Evolutionary conservation across 2,797 vertebrate species (phyloP).

Genomic region (Hozukius guyotensis): DNA sequence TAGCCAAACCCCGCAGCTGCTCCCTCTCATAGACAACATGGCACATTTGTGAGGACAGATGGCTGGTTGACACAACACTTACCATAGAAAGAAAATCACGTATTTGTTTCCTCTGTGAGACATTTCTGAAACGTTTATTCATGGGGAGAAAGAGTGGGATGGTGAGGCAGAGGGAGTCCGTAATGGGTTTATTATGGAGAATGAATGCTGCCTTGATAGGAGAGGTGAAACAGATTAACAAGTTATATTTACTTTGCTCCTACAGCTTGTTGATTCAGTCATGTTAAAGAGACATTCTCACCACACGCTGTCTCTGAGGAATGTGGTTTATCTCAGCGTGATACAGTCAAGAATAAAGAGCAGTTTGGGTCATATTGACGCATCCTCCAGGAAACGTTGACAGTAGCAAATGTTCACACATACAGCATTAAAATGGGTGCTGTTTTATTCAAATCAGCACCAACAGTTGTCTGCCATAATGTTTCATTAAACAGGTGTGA

Average conservation of each 20-base stretch:
- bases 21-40: constrained; percentile 17
- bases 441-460: neutral
- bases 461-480: neutral
- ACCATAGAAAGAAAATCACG: constrained; percentile 20
- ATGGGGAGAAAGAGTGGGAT: neutral
- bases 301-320: constrained; percentile 5
- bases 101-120: constrained; percentile 8
- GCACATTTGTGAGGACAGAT: constrained; percentile 39
- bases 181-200: constrained; percentile 45
- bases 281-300: constrained; percentile 1
- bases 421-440: neutral
- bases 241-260: constrained; percentile 31
- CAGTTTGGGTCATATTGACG: neutral
- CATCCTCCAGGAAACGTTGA: constrained; percentile 12
- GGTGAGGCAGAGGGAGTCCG: neutral
- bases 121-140: constrained; percentile 29
- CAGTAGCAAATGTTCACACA: neutral
- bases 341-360: neutral
- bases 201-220: constrained; percentile 41
- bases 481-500: neutral
- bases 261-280: constrained; percentile 28
- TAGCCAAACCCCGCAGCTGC: constrained; percentile 37
- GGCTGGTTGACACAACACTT: constrained; percentile 46
- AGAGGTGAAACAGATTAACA: constrained; percentile 26
- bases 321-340: neutral